Conservation (phyloP, 2,797 vertebrate species). For the Channallabes apus region DNA sequence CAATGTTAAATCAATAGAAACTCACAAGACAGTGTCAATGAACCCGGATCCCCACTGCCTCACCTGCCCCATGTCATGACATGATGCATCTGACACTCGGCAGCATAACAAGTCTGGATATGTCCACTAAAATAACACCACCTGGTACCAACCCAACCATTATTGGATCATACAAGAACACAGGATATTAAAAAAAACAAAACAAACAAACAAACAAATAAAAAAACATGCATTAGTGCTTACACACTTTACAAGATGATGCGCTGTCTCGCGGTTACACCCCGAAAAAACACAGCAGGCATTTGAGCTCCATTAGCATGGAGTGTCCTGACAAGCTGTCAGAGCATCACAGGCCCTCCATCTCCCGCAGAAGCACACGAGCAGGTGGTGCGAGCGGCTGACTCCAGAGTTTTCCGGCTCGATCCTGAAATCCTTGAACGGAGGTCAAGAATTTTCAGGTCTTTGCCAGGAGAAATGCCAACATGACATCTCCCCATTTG, state of each 20-base stretch:
- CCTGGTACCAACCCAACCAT: not conserved
- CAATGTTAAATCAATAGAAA: constrained; percentile 64
- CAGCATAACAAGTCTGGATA: constrained; percentile 11
- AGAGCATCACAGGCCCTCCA: constrained; percentile 53
- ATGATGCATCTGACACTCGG: constrained; percentile 34
- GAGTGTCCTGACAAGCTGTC: constrained; percentile 70
- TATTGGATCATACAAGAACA: not conserved
- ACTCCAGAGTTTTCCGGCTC: constrained; percentile 30
- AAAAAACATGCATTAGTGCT: constrained; percentile 21
- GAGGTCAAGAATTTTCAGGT: constrained; percentile 48
- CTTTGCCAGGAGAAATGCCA: constrained; percentile 45
- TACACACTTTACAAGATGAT: constrained; percentile 26
- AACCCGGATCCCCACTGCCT: constrained; percentile 12
- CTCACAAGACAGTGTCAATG: constrained; percentile 17
- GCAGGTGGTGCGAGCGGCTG: constrained; percentile 37
- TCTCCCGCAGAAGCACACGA: constrained; percentile 39
- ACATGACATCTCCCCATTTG: constrained; percentile 53
- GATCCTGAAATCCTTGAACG: constrained; percentile 56
- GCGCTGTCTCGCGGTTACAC: constrained; percentile 55
- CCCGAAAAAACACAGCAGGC: constrained; percentile 55
- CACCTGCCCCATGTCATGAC: constrained; percentile 34
- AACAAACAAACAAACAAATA: not conserved
- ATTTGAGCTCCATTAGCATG: constrained; percentile 70
- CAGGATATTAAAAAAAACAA: not conserved
- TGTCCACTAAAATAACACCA: not conserved